Evolutionary conservation across 1,140 invertebrate species (phyloP), one percentile per base, ranked within the genome.

Genomic region (Drosophila dunni): DNA sequence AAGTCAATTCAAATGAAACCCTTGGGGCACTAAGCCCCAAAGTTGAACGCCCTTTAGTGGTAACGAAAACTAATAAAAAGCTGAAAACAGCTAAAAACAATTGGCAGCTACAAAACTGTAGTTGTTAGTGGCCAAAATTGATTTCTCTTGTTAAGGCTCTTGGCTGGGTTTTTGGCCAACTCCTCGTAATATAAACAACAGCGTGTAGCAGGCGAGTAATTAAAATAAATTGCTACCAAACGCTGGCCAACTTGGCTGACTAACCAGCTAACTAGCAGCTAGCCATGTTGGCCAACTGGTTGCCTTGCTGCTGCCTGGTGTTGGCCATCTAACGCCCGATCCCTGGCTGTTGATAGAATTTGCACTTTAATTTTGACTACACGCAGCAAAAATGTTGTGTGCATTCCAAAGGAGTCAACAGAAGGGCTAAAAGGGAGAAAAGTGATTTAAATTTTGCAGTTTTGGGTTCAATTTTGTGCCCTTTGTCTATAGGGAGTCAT

Each of bases 1-100:
- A 88, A 88, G 84, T 89, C 82, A 79, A 83, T 82, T 86, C 83
- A 88, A 86, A 88, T 88, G 81, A 69, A 82, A 83, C 70, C 67
- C 79, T 79, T 70, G 58, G 71, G 53, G 40, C 51, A 42, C 5
- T 40, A 45, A 44, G n/a, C 51, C 17, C 8, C 45, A 50, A 29
- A 64, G 82, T 89, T 86, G 71, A 86, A 79, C 68, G 84, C 54
- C 64, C 83, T 54, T 33, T 45, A 9, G 42, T 33, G 5, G 38
- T 13, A 6, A 11, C 11, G 33, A n/a, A n/a, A 42, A 42, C 5
- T 6, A n/a, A 42, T 10, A 50, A 51, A 33, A 46, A 46, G 20
- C 48, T 24, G 11, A 24, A 20, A 67, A 57, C 72, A 24, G 54
- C 48, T 15, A 24, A 50, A 36, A 54, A 45, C 44, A 17, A 53